Evolutionary conservation across 2,113 vertebrate genomes (phyloP), one percentile per base, ranked within the genome.

Genomic region (Aleadryas rufinucha): DNA sequence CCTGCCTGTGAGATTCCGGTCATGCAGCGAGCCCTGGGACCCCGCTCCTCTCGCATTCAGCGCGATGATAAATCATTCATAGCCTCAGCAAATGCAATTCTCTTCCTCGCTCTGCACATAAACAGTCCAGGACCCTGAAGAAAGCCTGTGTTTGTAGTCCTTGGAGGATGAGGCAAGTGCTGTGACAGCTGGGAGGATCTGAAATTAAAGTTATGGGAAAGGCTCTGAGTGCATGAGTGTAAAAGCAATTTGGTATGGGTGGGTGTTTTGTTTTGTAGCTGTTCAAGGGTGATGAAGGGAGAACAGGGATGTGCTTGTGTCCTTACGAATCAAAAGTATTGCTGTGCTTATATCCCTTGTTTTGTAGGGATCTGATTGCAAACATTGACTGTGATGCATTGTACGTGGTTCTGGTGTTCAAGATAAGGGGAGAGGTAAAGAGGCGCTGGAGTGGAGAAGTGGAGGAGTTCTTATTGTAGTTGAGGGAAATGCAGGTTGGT

Each of bases 51-150:
- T 85, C 33, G 66, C 83, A 86, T 96, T 95, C 95, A 89, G 77
- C 3, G 44, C 3, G 12, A 35, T 81, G 90, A 97, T 97, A 97
- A 97, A 97, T 97, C 95, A 97, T 97, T 97, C 96, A 97, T 96
- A 47, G 69, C 89, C 79, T 94, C 54, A 10, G 95, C 89, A 95
- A 96, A 95, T 84, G 87, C 88, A 78, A 56, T 95, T 95, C 92
- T 78, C 79, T 44, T 50, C 75, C 52, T 84, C 4, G 1, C 65
- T 86, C 89, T 87, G 94, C 95, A 71, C 86, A 37, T 82, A 79
- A 96, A 92, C 95, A 91, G 94, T 52, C 81, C 60, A 54, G 77
- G 87, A 77, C 79, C 80, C 69, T 61, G 93, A 94, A 93, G 88
- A 92, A 92, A 90, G 80, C 83, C 78, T 81, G 76, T 37, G 27